phyloP scores from a whole-genome alignment of 2,113 vertebrate genomes.

The Tenrec ecaudatus region DNA sequence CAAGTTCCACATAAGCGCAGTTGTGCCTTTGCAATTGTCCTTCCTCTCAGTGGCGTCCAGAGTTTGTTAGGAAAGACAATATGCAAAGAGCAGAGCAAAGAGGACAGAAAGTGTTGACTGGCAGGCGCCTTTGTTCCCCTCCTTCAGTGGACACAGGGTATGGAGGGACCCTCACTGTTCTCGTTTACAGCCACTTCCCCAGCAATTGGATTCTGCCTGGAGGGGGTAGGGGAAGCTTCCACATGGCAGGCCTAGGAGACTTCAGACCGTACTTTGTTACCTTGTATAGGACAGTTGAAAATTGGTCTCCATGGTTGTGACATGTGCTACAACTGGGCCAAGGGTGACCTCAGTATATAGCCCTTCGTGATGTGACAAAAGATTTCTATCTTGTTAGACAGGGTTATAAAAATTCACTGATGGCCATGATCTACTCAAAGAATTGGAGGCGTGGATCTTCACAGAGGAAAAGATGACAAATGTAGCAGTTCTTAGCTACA shows the following conservation, averaged over 20 bases:
- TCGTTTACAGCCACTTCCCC: not conserved
- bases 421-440: not conserved
- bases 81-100: not conserved
- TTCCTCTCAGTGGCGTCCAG: too few species aligned
- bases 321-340: not conserved
- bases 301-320: not conserved
- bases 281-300: not conserved
- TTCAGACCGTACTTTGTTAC: not conserved
- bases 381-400: not conserved
- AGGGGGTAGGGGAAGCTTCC: not conserved
- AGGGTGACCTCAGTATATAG: not conserved
- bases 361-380: not conserved
- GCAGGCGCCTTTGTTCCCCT: not conserved
- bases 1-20: too few species aligned
- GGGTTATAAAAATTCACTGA: not conserved
- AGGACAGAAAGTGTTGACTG: not conserved
- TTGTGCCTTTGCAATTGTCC: too few species aligned
- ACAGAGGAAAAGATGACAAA: not conserved
- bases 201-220: not conserved
- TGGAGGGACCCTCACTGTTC: not conserved
- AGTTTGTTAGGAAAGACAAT: not conserved
- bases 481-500: not conserved
- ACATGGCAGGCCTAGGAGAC: not conserved
- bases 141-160: not conserved
- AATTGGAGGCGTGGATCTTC: not conserved